phyloP scores from a whole-genome alignment of 2,888 invertebrate genomes.

The Perdita meconis region DNA sequence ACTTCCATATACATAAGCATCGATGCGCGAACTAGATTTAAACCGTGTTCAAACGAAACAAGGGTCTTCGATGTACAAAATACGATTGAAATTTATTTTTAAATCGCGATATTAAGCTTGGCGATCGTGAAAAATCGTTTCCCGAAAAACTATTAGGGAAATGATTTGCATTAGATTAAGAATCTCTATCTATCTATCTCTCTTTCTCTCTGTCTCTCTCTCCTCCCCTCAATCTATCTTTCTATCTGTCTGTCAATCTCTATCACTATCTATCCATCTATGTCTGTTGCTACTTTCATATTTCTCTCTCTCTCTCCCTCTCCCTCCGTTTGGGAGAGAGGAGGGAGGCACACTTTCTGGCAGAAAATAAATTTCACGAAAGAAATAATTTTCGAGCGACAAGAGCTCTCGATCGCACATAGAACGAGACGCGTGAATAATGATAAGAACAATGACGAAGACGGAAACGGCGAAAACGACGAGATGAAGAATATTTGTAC shows the following conservation, averaged over 20 bases:
- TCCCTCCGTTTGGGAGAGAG: too few relatives aligned
- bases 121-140: slow-evolving; percentile 15
- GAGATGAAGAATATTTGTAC: slow-evolving; percentile 14
- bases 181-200: slow-evolving; percentile 4
- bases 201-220: too few relatives aligned
- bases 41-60: slow-evolving; percentile 60
- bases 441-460: slow-evolving; percentile 36
- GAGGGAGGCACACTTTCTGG: too few relatives aligned
- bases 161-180: slow-evolving; percentile 50
- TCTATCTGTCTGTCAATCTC: too few relatives aligned
- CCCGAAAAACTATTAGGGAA: slow-evolving; percentile 39
- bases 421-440: background rate
- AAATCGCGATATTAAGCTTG: slow-evolving; percentile 58
- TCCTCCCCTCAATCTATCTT: too few relatives aligned
- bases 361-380: slow-evolving; percentile 7
- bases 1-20: slow-evolving; percentile 30
- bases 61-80: slow-evolving; percentile 75
- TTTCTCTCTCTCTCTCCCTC: slow-evolving; percentile 13
- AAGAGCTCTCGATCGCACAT: slow-evolving; percentile 14
- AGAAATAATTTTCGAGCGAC: slow-evolving; percentile 6
- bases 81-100: slow-evolving; percentile 77
- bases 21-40: slow-evolving; percentile 49
- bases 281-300: too few relatives aligned
- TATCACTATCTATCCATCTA: too few relatives aligned
- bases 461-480: slow-evolving; percentile 22